Conservation (phyloP, 92 coral and sea anemone species). For the Parazoanthus darwini region DNA sequence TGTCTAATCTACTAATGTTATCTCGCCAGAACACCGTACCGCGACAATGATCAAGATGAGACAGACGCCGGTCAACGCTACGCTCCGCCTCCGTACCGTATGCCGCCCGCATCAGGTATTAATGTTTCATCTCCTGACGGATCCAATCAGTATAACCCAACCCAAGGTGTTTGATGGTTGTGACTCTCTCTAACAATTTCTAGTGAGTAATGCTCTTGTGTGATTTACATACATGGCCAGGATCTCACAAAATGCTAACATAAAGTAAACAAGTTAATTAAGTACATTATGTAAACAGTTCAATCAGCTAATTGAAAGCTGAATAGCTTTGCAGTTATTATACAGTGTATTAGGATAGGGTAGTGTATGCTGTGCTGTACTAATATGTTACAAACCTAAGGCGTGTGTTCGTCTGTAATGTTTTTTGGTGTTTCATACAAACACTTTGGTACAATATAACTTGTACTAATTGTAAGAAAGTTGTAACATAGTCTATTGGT, state of each 20-base stretch:
- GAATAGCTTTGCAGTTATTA: neutral
- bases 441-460: too few relatives aligned
- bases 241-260: neutral
- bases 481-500: too few relatives aligned
- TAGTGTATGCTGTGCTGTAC: neutral
- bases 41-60: constrained; percentile 33
- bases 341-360: neutral
- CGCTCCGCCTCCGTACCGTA: constrained; percentile 88
- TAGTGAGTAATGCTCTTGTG: constrained; percentile 54
- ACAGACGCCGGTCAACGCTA: constrained; percentile 66
- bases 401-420: too few relatives aligned
- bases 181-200: constrained; percentile 35
- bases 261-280: neutral
- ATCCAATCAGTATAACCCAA: constrained; percentile 70
- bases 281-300: neutral
- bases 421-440: too few relatives aligned
- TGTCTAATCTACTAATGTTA: neutral
- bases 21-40: constrained; percentile 40
- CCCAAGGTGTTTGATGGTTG: constrained; percentile 67
- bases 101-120: constrained; percentile 78
- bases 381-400: too few relatives aligned
- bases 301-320: neutral
- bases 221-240: neutral
- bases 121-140: constrained; percentile 70
- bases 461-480: too few relatives aligned